Percentiles rank a stretch among this genome's conserved stretches.
Evolutionary conservation across 1,140 invertebrate genomes (phyloP).

Genomic region (Tetraneura akinire): DNA sequence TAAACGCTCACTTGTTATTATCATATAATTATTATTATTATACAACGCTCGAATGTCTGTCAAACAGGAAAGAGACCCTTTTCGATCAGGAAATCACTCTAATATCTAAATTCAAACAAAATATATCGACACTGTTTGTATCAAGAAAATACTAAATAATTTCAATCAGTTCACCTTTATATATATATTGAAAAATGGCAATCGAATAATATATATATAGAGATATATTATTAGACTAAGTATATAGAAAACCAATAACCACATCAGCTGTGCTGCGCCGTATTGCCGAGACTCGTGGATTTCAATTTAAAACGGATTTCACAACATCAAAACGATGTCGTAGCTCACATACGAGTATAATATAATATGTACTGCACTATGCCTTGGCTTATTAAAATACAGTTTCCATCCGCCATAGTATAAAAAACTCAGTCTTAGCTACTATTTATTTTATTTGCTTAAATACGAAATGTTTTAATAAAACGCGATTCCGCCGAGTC

Average conservation of each 20-base stretch:
- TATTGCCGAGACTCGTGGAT: neutral
- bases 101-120: no score
- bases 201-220: slow-evolving; percentile 11
- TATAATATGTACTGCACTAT: no score
- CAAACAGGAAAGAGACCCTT: neutral
- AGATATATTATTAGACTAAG: neutral
- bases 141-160: neutral
- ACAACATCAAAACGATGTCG: slow-evolving; percentile 18
- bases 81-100: neutral
- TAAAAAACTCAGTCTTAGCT: slow-evolving; percentile 26
- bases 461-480: slow-evolving; percentile 40
- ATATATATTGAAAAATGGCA: neutral
- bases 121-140: neutral
- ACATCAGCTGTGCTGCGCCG: neutral
- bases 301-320: slow-evolving; percentile 49
- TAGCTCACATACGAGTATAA: neutral
- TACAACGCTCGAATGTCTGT: neutral
- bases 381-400: slow-evolving; percentile 34
- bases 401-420: slow-evolving; percentile 21
- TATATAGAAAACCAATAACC: slow-evolving; percentile 37
- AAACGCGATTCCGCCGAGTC: slow-evolving; percentile 30
- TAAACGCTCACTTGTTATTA: neutral
- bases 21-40: no score
- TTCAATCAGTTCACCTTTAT: neutral
- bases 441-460: slow-evolving; percentile 31